Evolutionary conservation across 2,797 vertebrate genomes (phyloP), one percentile per base, ranked within the genome.

Genomic region (Intellagama lesueurii): DNA sequence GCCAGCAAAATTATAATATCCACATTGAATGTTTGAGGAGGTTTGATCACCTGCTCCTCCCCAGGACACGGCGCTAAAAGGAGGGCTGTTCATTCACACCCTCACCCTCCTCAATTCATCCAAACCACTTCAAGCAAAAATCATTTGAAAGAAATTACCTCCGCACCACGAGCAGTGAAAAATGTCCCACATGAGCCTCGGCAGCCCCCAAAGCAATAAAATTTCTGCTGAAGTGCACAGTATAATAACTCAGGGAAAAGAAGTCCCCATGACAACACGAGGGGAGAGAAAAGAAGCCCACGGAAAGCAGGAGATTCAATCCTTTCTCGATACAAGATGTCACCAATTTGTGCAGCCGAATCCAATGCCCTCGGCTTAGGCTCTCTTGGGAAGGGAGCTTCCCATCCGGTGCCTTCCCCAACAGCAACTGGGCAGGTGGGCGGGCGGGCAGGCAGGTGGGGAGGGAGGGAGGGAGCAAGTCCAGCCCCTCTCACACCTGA

Each of bases 41-140:
- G 91, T 85, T 90, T 19, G 77, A 91, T 79, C 0, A n/a, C 8
- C 17, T 0, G 40, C 81, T 90, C 93, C 73, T 49, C 81, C 82
- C 86, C 87, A 40, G 64, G 68, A 72, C 85, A 85, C n/a, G 0
- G 64, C 0, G 52, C 49, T 1, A 84, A 93, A 76, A 47, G 60
- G 81, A 28, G 87, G 7, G 75, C 30, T 86, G 56, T 92, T 90
- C 94, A 89, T 94, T 95, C 94, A 90, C 24, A 83, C 82, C 64
- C 49, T 4, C 44, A 85, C 90, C 92, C 91, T 95, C 81, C 89
- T 87, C 92, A 92, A 95, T 93, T 96, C 95, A 96, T 89, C 92
- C 94, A 95, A 96, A 95, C 80, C 92, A 96, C 95, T 95, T 96
- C 94, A 95, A 96, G 95, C 93, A 96, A 96, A 96, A 96, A 94